Base-by-base conservation (phyloP, 2,888 invertebrate genomes). In the Epinotia brunnichana region DNA sequence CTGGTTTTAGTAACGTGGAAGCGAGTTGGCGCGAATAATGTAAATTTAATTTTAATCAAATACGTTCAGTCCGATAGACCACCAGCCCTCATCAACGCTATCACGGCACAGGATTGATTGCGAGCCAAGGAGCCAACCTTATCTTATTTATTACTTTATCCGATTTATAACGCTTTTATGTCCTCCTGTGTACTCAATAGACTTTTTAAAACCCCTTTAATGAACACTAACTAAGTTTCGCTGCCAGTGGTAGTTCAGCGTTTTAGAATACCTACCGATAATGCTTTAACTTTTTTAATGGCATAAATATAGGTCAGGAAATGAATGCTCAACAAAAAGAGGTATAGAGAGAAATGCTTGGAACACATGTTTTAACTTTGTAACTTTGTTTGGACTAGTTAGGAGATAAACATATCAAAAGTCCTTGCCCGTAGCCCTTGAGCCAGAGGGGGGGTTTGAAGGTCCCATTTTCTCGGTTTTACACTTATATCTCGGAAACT, bases 141-240 rank as follows among this genome's bases (percentile, higher is more conserved):
- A 73, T 73, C 70, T 69, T 73, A 73, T 73, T 63, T 70, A 70
- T 57, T 53, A 59, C 68, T 48, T 24, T 48, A 13, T 17, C 19
- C 57, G 56, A 63, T 63, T 68, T 57, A 68, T 44, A 39, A 53
- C 62, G 17, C 17, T 59, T 57, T 63, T 69, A 59, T 62, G 51
- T 63, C 39, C n/a, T 10, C 51, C 41, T 61, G 41, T 44, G 44
- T 19, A 17, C 54, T 24, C 39, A 44, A 17, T 21, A 56, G 53
- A 59, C 21, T 17, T 41, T 59, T 70, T 70, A 15, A 63, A 48
- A 61, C 48, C 35, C 3, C 61, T 19, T 67, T 51, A 63, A 70
- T 48, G 60, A 24, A 44, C 39, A 62, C 61, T 72, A 56, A 11
- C 21, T 56, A 61, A 56, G 44, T 44, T 71, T 61, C 51, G 15